A percentile compares a stretch with the other conserved stretches of the same genome.
Conservation (phyloP, 2,797 vertebrate species). For the Rhinogobio ventralis region DNA sequence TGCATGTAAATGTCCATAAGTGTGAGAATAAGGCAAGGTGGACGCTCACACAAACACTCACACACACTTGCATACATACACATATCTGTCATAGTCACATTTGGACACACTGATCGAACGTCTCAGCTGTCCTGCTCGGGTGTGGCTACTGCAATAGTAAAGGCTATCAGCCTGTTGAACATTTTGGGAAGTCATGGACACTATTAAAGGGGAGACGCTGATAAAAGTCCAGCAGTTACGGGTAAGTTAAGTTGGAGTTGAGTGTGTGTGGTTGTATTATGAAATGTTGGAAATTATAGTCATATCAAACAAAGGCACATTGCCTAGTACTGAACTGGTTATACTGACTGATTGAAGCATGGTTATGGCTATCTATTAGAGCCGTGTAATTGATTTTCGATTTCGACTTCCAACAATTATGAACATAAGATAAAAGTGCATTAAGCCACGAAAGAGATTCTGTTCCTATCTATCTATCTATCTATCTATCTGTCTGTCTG, state of each 20-base stretch:
- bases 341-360: background rate
- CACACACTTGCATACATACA: constrained; percentile 1
- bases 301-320: background rate
- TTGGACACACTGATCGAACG: constrained; percentile 19
- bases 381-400: no score
- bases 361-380: background rate
- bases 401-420: no score
- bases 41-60: background rate
- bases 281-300: background rate
- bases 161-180: background rate
- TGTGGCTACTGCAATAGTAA: constrained; percentile 31
- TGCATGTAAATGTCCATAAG: constrained; percentile 2
- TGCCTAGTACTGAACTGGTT: background rate
- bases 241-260: constrained; percentile 65
- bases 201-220: constrained; percentile 65
- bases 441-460: no score
- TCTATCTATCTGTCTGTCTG: background rate
- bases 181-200: constrained; percentile 66
- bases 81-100: constrained; percentile 9
- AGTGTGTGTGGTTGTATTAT: background rate
- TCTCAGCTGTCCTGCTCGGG: constrained; percentile 50
- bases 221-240: constrained; percentile 75
- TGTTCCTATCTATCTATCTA: no score
- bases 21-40: constrained; percentile 35
- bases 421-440: no score